Evolutionary conservation across 2,888 invertebrate genomes (phyloP), one percentile per base, ranked within the genome.

Genomic region (Incurvaria masculella): DNA sequence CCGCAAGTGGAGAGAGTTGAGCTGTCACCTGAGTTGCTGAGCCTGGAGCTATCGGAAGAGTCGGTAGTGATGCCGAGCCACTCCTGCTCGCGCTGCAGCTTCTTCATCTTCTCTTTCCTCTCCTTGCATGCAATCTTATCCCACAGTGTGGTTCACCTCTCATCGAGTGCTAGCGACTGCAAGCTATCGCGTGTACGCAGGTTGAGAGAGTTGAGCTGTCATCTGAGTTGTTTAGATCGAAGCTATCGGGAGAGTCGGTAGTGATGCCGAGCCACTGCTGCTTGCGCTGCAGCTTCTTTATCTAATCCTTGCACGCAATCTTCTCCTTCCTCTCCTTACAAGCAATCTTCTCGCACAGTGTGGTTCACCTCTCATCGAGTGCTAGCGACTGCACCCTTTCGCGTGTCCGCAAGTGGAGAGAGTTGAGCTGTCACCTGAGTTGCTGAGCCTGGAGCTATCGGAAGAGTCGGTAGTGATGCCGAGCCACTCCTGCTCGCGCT

Each of bases 71-170:
- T 64, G 47, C 60, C 63, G 39, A 56, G 57, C 47, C 54, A 55
- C 23, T 56, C 62, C 56, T 61, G 64, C 33, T 72, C 76, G 54
- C 72, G 72, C 52, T 76, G 73, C 51, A 79, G 79, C 64, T 84
- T 85, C 73, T 81, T 83, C 64, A 85, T 84, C 68, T 83, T 85
- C n/a, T n/a, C n/a, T n/a, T 89, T 89, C n/a, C 84, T 76, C 61
- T 89, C 86, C 62, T 85, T 85, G 61, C 85, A 85, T 49, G 85
- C 86, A 60, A 89, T 67, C 69, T 89, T 89, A 60, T 89, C 88
- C 59, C 84, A 85, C 51, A 88, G 74, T 50, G 83, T 80, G 74
- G 80, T 83, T 51, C 89, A 81, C 45, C 85, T 81, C 68, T 85
- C 83, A 60, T 86, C 87, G 61, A 89, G 72, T 57, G 84, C 80